A percentile compares a stretch with the other conserved stretches of the same genome.
Evolutionary conservation across 2,113 vertebrate species (phyloP).

Genomic region (Chascanopsetta lugubris): DNA sequence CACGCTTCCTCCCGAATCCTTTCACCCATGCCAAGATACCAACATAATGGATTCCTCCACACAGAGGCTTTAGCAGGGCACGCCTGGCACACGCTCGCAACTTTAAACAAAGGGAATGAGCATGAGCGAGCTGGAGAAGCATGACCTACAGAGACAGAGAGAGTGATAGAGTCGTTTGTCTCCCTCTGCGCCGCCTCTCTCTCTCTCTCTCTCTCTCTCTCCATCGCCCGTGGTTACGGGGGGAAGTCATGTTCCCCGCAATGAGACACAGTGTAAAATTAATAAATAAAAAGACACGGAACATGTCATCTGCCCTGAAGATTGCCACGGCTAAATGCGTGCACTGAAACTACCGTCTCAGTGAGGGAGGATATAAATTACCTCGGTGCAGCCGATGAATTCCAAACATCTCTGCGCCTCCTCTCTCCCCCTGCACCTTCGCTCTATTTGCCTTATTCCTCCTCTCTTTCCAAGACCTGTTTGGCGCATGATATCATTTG

Average conservation of each 20-base stretch:
- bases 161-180: slow-evolving; percentile 78
- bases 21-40: slow-evolving; percentile 73
- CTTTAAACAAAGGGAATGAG: slow-evolving; percentile 79
- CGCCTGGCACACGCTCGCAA: slow-evolving; percentile 74
- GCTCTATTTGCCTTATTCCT: slow-evolving; percentile 52
- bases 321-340: slow-evolving; percentile 76
- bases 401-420: slow-evolving; percentile 64
- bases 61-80: slow-evolving; percentile 72
- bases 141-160: slow-evolving; percentile 79
- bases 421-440: slow-evolving; percentile 14
- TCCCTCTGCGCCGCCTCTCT: slow-evolving; percentile 63
- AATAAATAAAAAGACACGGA: slow-evolving; percentile 77
- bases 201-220: slow-evolving; percentile 70
- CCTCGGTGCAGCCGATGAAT: slow-evolving; percentile 67
- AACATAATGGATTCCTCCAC: slow-evolving; percentile 75
- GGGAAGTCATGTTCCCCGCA: slow-evolving; percentile 75
- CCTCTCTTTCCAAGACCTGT: slow-evolving; percentile 66
- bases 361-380: slow-evolving; percentile 74
- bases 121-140: slow-evolving; percentile 74
- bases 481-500: slow-evolving; percentile 73
- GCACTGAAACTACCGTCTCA: slow-evolving; percentile 68
- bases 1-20: slow-evolving; percentile 70
- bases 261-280: slow-evolving; percentile 80
- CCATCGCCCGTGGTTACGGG: slow-evolving; percentile 73
- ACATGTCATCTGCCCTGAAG: slow-evolving; percentile 79